Evolutionary conservation across 37 sponge, comb jelly and placozoan species (phyloP), one percentile per base, ranked within the genome.

Genomic region (Eunapius fragilis): DNA sequence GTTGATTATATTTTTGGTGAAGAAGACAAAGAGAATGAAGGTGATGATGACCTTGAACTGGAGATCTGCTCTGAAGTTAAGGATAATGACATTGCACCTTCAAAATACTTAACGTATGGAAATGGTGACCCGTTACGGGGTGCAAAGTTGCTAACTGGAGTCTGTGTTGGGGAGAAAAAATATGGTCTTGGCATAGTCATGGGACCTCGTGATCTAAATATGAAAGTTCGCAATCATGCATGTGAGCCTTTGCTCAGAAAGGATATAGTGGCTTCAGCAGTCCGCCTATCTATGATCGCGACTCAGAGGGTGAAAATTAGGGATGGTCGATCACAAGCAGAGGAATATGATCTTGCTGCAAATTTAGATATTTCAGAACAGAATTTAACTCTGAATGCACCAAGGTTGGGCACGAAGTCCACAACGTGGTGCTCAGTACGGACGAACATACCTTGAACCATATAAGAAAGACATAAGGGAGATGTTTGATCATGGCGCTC

Each of bases 241-340:
- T 58, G 7, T 58, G 58, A 58, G 17, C 58, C 58, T 58, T 58
- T 58, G 58, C 58, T 58, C 14, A 2, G 58, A 58, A 58, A 58
- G 58, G 58, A 58, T 58, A 58, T 58, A 19, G 58, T 58, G 58
- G 58, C 58, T 58, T 17, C 17, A 11, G 58, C 58, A 58, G 58
- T 58, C 17, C 58, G 58, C 58, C 58, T 58, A 58, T 2, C 58
- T 58, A 58, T 58, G 58, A 58, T 58, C 58, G 14, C 58, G 17
- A 58, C 58, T 58, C 58, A 32, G 77, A 32, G 37, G 34, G 25
- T 36, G 37, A 76, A 37, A 26, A 37, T 76, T 25, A 25, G 37
- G 25, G 77, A 76, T 36, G 77, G 77, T 17, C 58, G 58, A 58
- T 58, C 58, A 58, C 58, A 58, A 58, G 58, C 58, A 58, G 58